Percentiles rank a stretch among this genome's conserved stretches.
Conservation (phyloP, 2,888 invertebrate genomes). For the Sturmia bella region DNA sequence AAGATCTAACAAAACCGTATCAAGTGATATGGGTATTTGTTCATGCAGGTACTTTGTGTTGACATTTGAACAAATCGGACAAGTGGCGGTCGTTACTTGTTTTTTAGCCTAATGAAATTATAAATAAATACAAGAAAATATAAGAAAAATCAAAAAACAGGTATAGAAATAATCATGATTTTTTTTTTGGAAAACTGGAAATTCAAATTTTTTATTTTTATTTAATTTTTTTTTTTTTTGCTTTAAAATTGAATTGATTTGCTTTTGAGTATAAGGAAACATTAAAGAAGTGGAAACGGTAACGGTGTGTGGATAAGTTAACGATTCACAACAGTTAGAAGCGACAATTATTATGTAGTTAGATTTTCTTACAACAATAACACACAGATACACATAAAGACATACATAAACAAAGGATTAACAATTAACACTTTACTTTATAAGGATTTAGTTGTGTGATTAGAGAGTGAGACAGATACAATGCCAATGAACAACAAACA, state of each 20-base stretch:
- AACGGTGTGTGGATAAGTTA: slow-evolving; percentile 57
- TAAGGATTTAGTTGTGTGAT: slow-evolving; percentile 1
- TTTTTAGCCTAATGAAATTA: slow-evolving; percentile 77
- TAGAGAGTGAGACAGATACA: not conserved
- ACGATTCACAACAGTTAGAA: slow-evolving; percentile 34
- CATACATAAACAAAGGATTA: slow-evolving; percentile 10
- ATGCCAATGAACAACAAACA: not conserved
- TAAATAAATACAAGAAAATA: slow-evolving; percentile 70
- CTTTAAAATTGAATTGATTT: slow-evolving; percentile 13
- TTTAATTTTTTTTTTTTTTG: not conserved
- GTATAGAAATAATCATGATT: slow-evolving; percentile 67
- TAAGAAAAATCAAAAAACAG: slow-evolving; percentile 72
- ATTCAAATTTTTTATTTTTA: no score
- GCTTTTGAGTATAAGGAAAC: slow-evolving; percentile 50
- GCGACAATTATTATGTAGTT: slow-evolving; percentile 36
- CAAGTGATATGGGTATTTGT: slow-evolving; percentile 78
- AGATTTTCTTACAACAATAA: not conserved
- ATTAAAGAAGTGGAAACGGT: slow-evolving; percentile 54
- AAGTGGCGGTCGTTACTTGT: slow-evolving; percentile 68
- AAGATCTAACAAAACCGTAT: slow-evolving; percentile 78
- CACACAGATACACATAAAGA: slow-evolving; percentile 14
- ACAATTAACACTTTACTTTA: slow-evolving; percentile 24
- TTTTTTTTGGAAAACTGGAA: slow-evolving; percentile 29
- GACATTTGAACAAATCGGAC: slow-evolving; percentile 79
- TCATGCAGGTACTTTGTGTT: slow-evolving; percentile 80